phyloP scores from a whole-genome alignment of 2,888 invertebrate genomes.

The Keiferia lycopersicella region DNA sequence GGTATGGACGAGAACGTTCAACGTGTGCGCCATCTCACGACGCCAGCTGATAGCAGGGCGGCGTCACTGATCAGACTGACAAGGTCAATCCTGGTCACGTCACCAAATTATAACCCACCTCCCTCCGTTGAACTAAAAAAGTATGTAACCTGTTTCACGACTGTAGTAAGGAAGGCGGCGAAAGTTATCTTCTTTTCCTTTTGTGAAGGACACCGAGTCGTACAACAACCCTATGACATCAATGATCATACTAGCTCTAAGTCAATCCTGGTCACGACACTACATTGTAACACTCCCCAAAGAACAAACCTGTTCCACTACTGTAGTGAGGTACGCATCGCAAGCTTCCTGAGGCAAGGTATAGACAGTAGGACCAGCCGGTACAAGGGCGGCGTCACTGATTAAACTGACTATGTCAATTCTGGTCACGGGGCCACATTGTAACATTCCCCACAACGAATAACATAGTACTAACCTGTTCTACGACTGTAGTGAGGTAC shows the following conservation, averaged over 20 bases:
- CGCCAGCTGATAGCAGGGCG: conserved; percentile 87
- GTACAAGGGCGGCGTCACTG: conserved; percentile 82
- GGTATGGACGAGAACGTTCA: conserved; percentile 85
- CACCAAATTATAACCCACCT: background rate
- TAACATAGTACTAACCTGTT: conserved; percentile 81
- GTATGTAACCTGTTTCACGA: too few species aligned
- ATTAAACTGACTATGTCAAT: too few species aligned
- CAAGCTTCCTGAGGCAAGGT: conserved; percentile 83
- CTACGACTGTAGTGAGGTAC: conserved; percentile 90
- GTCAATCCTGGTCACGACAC: too few species aligned
- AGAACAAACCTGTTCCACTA: too few species aligned
- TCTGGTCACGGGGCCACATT: background rate
- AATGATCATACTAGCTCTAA: too few species aligned
- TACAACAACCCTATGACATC: too few species aligned
- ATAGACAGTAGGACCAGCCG: conserved; percentile 84
- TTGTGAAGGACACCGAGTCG: too few species aligned
- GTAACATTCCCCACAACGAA: conserved; percentile 20
- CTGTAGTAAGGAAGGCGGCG: background rate
- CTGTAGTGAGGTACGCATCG: background rate
- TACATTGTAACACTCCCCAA: too few species aligned
- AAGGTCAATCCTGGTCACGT: background rate
- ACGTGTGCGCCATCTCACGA: conserved; percentile 78
- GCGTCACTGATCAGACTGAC: too few species aligned
- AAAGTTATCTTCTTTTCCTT: too few species aligned
- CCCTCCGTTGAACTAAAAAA: too few species aligned